Conservation (phyloP, 2,888 invertebrate species). For the Elmis aenea region DNA sequence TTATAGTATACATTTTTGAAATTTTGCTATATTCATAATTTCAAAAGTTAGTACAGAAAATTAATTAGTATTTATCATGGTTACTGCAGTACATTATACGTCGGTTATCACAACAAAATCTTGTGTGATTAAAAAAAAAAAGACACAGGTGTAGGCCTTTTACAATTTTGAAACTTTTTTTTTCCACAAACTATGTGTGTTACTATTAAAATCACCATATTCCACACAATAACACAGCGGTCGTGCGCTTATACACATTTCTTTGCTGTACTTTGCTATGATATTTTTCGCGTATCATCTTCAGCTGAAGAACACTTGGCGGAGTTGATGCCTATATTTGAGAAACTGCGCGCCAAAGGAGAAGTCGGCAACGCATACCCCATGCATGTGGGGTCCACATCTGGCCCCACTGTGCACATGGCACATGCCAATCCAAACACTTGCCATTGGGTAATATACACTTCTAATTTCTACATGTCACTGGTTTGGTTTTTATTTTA, state of each 20-base stretch:
- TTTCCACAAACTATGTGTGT: background rate
- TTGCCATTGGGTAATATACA: slow-evolving; percentile 66
- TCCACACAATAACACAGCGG: too few relatives aligned
- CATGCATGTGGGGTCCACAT: slow-evolving; percentile 74
- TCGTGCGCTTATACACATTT: too few relatives aligned
- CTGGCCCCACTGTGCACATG: slow-evolving; percentile 62
- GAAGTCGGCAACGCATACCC: slow-evolving; percentile 89
- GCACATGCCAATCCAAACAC: slow-evolving; percentile 53
- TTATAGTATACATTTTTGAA: too few relatives aligned
- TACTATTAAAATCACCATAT: background rate
- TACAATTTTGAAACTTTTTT: slow-evolving; percentile 7
- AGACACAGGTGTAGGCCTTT: too few relatives aligned
- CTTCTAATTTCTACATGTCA: too few relatives aligned
- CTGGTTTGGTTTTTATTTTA: slow-evolving; percentile 35
- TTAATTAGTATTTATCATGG: too few relatives aligned
- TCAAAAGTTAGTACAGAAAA: too few relatives aligned
- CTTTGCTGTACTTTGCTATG: slow-evolving; percentile 17
- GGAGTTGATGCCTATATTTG: slow-evolving; percentile 94
- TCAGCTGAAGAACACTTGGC: slow-evolving; percentile 90
- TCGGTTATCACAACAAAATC: too few relatives aligned
- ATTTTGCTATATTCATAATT: too few relatives aligned
- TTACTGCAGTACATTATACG: too few relatives aligned
- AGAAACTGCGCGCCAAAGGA: slow-evolving; percentile 85
- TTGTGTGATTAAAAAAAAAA: too few relatives aligned
- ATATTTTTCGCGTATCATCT: slow-evolving; percentile 14